Conservation (phyloP, 2,113 vertebrate genomes). For the Sula dactylatra region DNA sequence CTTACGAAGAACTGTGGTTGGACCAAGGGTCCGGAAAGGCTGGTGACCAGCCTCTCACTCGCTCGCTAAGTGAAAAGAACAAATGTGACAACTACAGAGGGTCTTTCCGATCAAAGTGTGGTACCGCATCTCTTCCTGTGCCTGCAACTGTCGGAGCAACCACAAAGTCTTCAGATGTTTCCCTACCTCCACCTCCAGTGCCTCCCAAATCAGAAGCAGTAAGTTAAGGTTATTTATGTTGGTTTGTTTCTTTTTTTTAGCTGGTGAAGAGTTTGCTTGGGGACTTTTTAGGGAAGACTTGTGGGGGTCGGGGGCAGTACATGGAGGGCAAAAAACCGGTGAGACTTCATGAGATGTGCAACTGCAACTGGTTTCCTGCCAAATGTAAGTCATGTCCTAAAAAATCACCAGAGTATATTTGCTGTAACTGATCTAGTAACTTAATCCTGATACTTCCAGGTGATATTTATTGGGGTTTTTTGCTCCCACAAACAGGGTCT, state of each 20-base stretch:
- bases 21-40: constrained; percentile 79
- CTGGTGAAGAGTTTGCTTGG: background rate
- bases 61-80: constrained; percentile 73
- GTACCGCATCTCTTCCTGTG: constrained; percentile 72
- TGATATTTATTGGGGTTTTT: background rate
- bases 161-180: constrained; percentile 77
- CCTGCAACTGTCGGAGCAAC: constrained; percentile 70
- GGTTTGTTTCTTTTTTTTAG: background rate
- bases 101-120: constrained; percentile 72
- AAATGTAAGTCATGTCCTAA: background rate
- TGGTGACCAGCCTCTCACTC: constrained; percentile 62
- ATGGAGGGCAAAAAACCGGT: background rate
- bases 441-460: background rate
- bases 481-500: background rate
- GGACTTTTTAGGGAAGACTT: background rate
- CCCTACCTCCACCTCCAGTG: constrained; percentile 94
- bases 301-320: too few relatives aligned
- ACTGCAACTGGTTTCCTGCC: background rate
- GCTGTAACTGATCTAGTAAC: background rate
- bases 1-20: constrained; percentile 96
- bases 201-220: constrained; percentile 99
- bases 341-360: background rate
- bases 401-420: background rate
- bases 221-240: constrained; percentile 71
- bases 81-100: constrained; percentile 76